Base-by-base conservation (phyloP, 2,797 vertebrate species). In the Sternotherus odoratus region DNA sequence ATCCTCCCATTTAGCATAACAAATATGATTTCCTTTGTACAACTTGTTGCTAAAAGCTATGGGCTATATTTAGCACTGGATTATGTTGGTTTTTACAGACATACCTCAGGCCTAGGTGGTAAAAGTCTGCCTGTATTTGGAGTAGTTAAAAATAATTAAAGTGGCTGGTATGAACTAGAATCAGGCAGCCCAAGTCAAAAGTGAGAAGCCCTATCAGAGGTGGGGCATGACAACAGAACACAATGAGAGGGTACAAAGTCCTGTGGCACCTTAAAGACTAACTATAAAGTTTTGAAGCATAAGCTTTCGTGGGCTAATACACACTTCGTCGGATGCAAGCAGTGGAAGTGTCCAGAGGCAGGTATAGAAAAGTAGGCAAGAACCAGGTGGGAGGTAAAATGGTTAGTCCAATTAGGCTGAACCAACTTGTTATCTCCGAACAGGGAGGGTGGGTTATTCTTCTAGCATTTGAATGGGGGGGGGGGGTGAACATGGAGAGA, bases 141-240 rank as follows among this genome's bases (percentile, higher is more conserved):
- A 4, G 23, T 12, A 77, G 48, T 54, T 79, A 43, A 50, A 74
- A 17, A 54, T 53, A 49, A 8, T 78, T 43, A 66, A 79, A 51
- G 16, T 2, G 43, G 83, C 75, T 85, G 74, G 8, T 69, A 0
- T 0, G 2, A 39, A 48, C 74, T 36, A 26, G 8, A 84, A 66
- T 72, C 17, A 72, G 87, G 48, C 3, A 1, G 81, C 57, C 5
- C 60, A 84, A 63, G 56, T 33, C 2, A 85, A 91, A 56, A 74
- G 56, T 46, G 85, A 83, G 56, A 63, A 69, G 72, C 53, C 69
- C 26, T 51, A 54, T 50, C 28, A 26, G 1, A 0, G 24, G 26
- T 46, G 26, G 12, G 5, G 49, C 39, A 43, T 0, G 33, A 79
- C 33, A 75, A 88, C 43, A 75, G 5, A 3, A 0, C 53, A 16